phyloP scores from a whole-genome alignment of 30 jellyfish, hydroid and myxozoan genomes.

The Pelagia noctiluca region DNA sequence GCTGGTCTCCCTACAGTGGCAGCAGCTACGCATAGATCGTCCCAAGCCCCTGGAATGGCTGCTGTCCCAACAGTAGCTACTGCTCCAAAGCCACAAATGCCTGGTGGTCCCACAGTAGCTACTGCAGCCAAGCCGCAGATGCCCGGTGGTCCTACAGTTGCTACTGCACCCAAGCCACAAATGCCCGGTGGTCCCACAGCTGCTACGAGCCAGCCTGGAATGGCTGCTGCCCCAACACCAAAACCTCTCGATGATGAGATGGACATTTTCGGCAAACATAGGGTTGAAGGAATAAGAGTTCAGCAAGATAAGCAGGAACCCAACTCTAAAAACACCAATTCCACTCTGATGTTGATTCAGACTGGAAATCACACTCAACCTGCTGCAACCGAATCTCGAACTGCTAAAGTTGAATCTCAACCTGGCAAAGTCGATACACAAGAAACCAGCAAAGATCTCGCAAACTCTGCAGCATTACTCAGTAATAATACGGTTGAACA shows the following conservation, averaged over 20 bases:
- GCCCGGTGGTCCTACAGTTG: conserved; percentile 12
- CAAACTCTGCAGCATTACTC: not conserved
- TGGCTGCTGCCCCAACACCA: not conserved
- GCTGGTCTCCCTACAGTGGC: too few relatives aligned
- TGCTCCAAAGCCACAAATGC: too few relatives aligned
- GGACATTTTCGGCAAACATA: conserved; percentile 64
- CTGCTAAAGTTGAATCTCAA: too few relatives aligned
- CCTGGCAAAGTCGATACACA: not conserved
- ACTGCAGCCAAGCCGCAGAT: too few relatives aligned
- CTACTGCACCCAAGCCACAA: not conserved
- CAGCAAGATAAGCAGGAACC: not conserved
- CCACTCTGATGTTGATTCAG: conserved; percentile 53
- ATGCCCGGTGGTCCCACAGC: conserved; percentile 5
- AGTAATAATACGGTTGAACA: too few relatives aligned
- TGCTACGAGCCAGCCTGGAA: not conserved
- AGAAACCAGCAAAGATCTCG: not conserved
- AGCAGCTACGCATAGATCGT: too few relatives aligned
- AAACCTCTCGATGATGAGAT: not conserved
- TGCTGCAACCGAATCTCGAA: not conserved
- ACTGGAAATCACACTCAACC: conserved; percentile 58
- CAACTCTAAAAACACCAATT: not conserved
- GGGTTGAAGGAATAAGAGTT: conserved; percentile 36
- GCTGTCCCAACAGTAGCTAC: too few relatives aligned
- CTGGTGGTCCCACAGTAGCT: too few relatives aligned
- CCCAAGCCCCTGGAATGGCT: too few relatives aligned